Evolutionary conservation across 1,140 invertebrate genomes (phyloP), one percentile per base, ranked within the genome.

Genomic region (Hirudo medicinalis): DNA sequence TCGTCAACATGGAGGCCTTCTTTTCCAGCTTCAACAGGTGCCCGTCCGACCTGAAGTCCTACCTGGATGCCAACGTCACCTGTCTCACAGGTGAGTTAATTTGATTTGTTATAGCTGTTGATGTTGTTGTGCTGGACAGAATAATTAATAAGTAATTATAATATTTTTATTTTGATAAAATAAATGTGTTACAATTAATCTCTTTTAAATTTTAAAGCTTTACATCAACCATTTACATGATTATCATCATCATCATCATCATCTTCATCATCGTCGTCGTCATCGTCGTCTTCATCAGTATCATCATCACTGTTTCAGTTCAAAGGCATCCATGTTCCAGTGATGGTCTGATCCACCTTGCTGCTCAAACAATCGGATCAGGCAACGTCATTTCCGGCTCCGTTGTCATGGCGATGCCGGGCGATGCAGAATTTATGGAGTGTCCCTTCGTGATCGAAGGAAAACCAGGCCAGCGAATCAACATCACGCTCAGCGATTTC

Each of bases 1-100:
- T 74, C 11, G 70, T 74, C 49, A 69, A 57, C 20, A 49, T 60
- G 32, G 32, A 73, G 3, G 69, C 71, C 32, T 40, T 49, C 25
- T 57, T 74, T 57, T 66, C 55, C 70, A 71, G 57, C 63, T 57
- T 25, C 32, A 70, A 70, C n/a, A 25, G n/a, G 9, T 71, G 70
- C 43, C 57, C 54, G n/a, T 67, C 66, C 43, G 73, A 74, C 57
- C 43, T 74, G 15, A 60, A 71, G 53, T 43, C 73, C 29, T 74
- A 71, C 70, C 73, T 74, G 25, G 73, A 74, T 22, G 70, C 67
- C 70, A 69, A 32, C 25, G 60, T 71, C 40, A 25, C 29, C n/a
- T 74, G 73, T 43, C 55, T 74, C 29, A 11, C 54, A 57, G 70
- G 70, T 71, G n/a, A 1, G 67, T 69, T 15, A 22, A 63, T 25